Base-by-base conservation (phyloP, 2,113 vertebrate genomes). In the Galemys pyrenaicus region DNA sequence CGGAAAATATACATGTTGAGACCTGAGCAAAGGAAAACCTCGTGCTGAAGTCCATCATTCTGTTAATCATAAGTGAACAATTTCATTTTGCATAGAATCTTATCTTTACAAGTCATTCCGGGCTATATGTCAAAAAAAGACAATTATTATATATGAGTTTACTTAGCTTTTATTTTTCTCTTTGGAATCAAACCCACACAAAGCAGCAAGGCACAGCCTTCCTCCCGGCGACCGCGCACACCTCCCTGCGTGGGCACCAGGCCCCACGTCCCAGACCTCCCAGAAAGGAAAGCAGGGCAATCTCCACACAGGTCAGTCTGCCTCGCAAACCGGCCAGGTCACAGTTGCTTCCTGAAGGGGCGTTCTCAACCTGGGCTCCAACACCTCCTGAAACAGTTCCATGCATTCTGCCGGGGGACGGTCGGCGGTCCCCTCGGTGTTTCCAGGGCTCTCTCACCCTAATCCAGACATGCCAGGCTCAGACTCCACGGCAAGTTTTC, bases 1-100 rank as follows among this genome's bases (percentile, higher is more conserved):
- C n/a, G 87, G 51, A 28, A 96, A 51, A 5, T 37, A 20, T 15
- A 83, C 24, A 17, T n/a, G 70, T 12, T 75, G 30, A 95, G 81
- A 80, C 67, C 9, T 49, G 30, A 30, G 13, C 79, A 39, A 8
- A 30, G 44, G 49, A 90, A 83, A 44, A 60, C 4, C 64, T 12
- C 2, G 4, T 79, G 46, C 28, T 9, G 15, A 32, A 17, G 32
- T 87, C n/a, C 24, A 62, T 4, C 44, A 3, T 41, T 41, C 3
- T 56, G 46, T 5, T 89, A 15, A 39, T 26, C 54, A 79, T 2
- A 70, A 83, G 32, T n/a, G 9, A 44, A 60, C 15, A 10, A 67
- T n/a, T 81, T 39, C 49, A 41, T 26, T 74, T 67, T 41, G 20
- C 54, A 68, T 16, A 32, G 60, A 74, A 60, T 15, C 6, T 54